Base-by-base conservation (phyloP, 1,140 invertebrate species). In the Conopomorpha cramerella region DNA sequence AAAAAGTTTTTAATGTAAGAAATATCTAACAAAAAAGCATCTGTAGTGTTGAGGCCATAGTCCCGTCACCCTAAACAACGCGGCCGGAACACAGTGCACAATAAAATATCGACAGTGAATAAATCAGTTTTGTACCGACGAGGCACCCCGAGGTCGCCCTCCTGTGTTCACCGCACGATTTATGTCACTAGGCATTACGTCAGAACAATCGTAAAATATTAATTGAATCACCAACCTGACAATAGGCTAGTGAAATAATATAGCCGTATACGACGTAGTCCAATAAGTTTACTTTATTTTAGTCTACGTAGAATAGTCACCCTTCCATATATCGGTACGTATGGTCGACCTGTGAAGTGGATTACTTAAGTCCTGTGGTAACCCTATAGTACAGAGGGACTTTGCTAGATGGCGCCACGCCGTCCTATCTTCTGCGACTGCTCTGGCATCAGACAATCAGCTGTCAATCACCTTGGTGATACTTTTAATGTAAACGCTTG, bases 31-130 rank as follows among this genome's bases (percentile, higher is more conserved):
- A 10, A n/a, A n/a, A n/a, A n/a, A n/a, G n/a, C n/a, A n/a, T n/a
- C n/a, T n/a, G n/a, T n/a, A n/a, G n/a, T n/a, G n/a, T n/a, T n/a
- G n/a, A n/a, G n/a, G n/a, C n/a, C n/a, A n/a, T n/a, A n/a, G n/a
- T n/a, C n/a, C n/a, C n/a, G 66, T 52, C 66, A 57, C 72, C 74
- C 70, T 81, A 79, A 81, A 81, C 78, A 80, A 79, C 77, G 74
- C 67, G 62, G 76, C 74, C 78, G 79, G 80, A 73, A 77, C 80
- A 81, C 77, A 78, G 10, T 4, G 58, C 68, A 64, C 77, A 72
- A 80, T 81, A 81, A 81, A 80, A 78, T 81, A 80, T 79, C 73
- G 76, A 73, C 65, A 72, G 73, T 62, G 70, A 71, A 79, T 79
- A 81, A 79, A 80, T 81, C 78, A 77, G 64, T 62, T 64, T 59